Evolutionary conservation across 37 sponge, comb jelly and placozoan genomes (phyloP).

Genomic region (Geodia barretti): DNA sequence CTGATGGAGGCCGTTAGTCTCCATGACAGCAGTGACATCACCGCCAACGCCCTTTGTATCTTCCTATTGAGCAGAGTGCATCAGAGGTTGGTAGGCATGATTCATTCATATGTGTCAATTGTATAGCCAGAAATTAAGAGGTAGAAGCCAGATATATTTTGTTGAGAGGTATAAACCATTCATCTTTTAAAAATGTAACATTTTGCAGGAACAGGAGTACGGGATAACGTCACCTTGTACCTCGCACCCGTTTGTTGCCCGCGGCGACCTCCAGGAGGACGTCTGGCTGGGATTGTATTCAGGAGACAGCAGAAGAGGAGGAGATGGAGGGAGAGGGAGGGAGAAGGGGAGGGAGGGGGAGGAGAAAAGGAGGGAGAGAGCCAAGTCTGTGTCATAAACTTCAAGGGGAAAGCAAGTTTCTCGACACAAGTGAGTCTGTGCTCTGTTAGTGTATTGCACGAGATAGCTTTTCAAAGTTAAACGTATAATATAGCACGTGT

Average conservation of each 20-base stretch:
- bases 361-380: slow-evolving; percentile 8
- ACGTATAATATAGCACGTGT: background rate
- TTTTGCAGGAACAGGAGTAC: background rate
- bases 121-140: no score
- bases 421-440: slow-evolving; percentile 26
- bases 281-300: slow-evolving; percentile 62
- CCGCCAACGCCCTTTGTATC: slow-evolving; percentile 54
- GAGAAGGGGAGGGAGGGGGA: background rate
- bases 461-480: background rate
- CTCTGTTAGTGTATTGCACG: background rate
- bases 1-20: slow-evolving; percentile 43
- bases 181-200: no score
- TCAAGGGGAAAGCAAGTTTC: slow-evolving; percentile 60
- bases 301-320: no score
- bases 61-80: no score
- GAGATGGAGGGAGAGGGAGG: background rate
- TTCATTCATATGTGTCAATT: no score
- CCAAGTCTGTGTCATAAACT: slow-evolving; percentile 59
- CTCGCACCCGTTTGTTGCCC: slow-evolving; percentile 39
- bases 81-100: no score
- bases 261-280: slow-evolving; percentile 78
- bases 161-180: no score
- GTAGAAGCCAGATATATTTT: no score
- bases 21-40: slow-evolving; percentile 14
- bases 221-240: background rate